Percentiles rank a stretch among this genome's conserved stretches.
Evolutionary conservation across 2,888 invertebrate species (phyloP).

Genomic region (Entomobrya proxima): DNA sequence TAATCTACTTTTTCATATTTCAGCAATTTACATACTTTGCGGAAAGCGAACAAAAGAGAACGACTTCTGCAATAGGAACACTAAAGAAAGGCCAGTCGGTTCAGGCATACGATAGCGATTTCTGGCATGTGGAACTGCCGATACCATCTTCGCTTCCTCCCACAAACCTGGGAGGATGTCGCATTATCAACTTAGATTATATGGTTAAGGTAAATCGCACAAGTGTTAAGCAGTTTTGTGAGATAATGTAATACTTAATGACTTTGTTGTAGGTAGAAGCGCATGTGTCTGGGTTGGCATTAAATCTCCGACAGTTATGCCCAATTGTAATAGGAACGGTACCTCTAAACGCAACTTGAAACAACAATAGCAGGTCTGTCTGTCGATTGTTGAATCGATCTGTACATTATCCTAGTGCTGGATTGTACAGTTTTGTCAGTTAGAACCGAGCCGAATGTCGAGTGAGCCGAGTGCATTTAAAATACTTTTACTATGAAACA

Average conservation of each 20-base stretch:
- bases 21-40: constrained; percentile 62
- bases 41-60: neutral
- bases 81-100: constrained; percentile 49
- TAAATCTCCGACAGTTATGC: constrained; percentile 82
- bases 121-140: constrained; percentile 81
- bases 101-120: constrained; percentile 79
- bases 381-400: too few relatives aligned
- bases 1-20: neutral
- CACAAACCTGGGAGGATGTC: constrained; percentile 86
- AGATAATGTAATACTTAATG: neutral
- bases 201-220: constrained; percentile 79
- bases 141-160: constrained; percentile 87
- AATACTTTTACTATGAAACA: too few relatives aligned
- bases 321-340: constrained; percentile 86
- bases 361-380: neutral
- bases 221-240: neutral
- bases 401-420: too few relatives aligned
- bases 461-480: too few relatives aligned
- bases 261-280: constrained; percentile 79
- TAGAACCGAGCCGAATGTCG: too few relatives aligned
- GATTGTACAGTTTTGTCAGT: too few relatives aligned
- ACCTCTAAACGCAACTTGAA: constrained; percentile 81
- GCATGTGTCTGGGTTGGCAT: constrained; percentile 82
- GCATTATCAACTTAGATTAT: constrained; percentile 86
- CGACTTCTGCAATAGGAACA: constrained; percentile 21